Evolutionary conservation across 1,140 invertebrate genomes (phyloP), one percentile per base, ranked within the genome.

Genomic region (Drosophila neocordata): DNA sequence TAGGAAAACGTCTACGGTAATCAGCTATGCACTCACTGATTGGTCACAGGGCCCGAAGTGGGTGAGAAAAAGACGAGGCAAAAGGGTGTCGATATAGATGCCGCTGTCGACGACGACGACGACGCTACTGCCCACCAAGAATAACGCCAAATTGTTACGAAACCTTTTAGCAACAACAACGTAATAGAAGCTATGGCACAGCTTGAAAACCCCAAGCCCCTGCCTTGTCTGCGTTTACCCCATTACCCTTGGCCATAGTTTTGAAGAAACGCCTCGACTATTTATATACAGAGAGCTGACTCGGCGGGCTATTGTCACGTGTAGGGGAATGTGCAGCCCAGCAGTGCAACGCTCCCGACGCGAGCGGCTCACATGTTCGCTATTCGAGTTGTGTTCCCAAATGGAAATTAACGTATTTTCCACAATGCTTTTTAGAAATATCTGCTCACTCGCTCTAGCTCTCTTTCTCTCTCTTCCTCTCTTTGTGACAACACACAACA

Each of bases 291-390:
- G 61, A 69, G 78, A 71, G 56, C 81, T 64, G 71, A 69, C 57
- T 71, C 44, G 65, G 53, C 73, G 71, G 22, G 35, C 18, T 52
- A 52, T 41, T 74, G 75, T 87, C 82, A 87, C 82, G 82, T 87
- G 82, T 87, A 59, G 68, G 34, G 44, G 65, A 87, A 87, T 87
- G 82, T 87, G 82, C 72, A 56, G 48, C 13, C 2, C 61, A 37
- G 52, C 81, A 85, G 82, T 87, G 78, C 82, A 87, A 87, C 82
- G 82, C 83, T 87, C 82, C 78, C 82, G 77, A 41, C 65, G 57
- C 58, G 60, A 48, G 52, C 65, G 61, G 65, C 82, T 87, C 82
- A 87, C 82, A 87, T 87, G 82, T 87, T 87, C 65, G 78, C 78
- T 75, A 87, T 83, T 87, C 52, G 65, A 73, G 82, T 79, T 58